Evolutionary conservation across 2,113 vertebrate genomes (phyloP).

Genomic region (Acinonyx jubatus): DNA sequence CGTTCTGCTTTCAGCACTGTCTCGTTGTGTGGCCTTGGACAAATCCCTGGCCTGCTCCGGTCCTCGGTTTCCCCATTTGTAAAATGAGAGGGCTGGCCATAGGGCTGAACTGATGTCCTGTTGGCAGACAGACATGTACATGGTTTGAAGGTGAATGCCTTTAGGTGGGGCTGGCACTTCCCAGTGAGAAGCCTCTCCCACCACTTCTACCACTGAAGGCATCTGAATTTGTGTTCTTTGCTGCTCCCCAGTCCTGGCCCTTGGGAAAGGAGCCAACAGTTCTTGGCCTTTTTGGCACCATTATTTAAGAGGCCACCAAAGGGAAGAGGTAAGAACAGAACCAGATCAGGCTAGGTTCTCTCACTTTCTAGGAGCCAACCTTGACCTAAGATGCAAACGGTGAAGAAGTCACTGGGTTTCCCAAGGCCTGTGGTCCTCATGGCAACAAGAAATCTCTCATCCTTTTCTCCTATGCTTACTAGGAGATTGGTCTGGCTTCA

Average conservation of each 20-base stretch:
- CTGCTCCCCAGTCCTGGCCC: neutral
- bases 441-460: neutral
- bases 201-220: neutral
- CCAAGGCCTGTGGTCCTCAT: neutral
- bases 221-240: neutral
- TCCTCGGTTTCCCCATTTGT: neutral
- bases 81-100: neutral
- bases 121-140: neutral
- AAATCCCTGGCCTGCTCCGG: neutral
- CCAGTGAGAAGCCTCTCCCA: neutral
- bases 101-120: neutral
- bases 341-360: neutral
- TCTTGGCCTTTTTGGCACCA: neutral
- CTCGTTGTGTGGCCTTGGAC: neutral
- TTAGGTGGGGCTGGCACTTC: neutral
- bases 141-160: neutral
- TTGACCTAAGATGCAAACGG: neutral
- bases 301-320: neutral
- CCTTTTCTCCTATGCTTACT: neutral
- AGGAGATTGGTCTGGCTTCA: neutral
- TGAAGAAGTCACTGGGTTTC: neutral
- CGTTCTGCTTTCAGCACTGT: neutral
- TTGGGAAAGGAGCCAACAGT: neutral
- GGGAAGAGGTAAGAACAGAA: neutral
- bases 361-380: neutral